Conservation (phyloP, 1,140 invertebrate genomes). For the Araneus ventricosus region DNA sequence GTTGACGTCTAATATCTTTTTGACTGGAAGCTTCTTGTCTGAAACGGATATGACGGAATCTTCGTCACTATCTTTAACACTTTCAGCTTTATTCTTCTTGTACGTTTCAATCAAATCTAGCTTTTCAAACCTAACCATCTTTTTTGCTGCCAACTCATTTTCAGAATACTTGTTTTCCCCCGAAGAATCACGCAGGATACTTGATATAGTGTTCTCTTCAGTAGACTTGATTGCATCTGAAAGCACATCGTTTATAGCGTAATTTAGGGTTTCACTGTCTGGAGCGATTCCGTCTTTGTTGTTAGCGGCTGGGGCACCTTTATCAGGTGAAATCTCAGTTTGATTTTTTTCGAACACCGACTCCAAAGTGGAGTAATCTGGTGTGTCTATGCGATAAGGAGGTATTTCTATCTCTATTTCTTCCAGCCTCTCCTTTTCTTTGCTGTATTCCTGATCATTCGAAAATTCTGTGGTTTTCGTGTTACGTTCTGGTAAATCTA, state of each 20-base stretch:
- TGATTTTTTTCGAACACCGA: slow-evolving; percentile 45
- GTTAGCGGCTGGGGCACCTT: not conserved
- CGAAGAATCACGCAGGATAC: slow-evolving; percentile 42
- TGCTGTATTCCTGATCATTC: not conserved
- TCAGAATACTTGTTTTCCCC: not conserved
- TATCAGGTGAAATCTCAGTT: not conserved
- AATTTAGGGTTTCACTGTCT: not conserved
- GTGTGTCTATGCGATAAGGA: slow-evolving; percentile 61
- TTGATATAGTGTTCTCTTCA: not conserved
- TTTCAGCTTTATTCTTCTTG: slow-evolving; percentile 53
- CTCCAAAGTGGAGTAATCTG: slow-evolving; percentile 62
- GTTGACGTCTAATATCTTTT: slow-evolving; percentile 44
- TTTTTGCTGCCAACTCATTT: slow-evolving; percentile 5
- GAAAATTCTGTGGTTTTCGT: not conserved
- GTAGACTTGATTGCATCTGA: not conserved
- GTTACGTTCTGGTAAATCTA: not conserved
- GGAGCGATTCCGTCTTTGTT: not conserved
- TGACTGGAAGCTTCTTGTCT: not conserved
- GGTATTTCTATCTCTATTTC: slow-evolving; percentile 39
- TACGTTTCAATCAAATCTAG: slow-evolving; percentile 61
- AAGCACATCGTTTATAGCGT: not conserved
- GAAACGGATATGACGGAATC: not conserved
- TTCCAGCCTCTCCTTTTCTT: slow-evolving; percentile 25
- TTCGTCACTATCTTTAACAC: slow-evolving; percentile 48
- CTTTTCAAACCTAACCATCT: slow-evolving; percentile 59